Conservation (phyloP, 2,888 invertebrate genomes). For the Idaea biselata region DNA sequence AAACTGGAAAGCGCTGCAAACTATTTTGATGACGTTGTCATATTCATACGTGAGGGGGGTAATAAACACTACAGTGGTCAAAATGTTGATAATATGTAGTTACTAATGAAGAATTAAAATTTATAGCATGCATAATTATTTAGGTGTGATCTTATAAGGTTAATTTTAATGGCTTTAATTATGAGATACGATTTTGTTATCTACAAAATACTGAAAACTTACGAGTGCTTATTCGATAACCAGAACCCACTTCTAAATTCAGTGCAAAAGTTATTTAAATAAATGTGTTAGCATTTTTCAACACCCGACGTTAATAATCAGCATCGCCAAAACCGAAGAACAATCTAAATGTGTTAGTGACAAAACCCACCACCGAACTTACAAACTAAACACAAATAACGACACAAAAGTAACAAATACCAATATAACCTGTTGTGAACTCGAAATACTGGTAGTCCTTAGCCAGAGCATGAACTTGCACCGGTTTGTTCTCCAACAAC, state of each 20-base stretch:
- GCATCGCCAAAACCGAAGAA: no score
- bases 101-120: no score
- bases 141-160: neutral
- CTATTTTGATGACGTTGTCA: no score
- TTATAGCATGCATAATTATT: neutral
- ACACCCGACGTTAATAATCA: no score
- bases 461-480: slow-evolving; percentile 67
- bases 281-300: no score
- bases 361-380: neutral
- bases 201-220: neutral
- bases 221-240: no score
- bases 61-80: no score
- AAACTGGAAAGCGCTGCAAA: no score
- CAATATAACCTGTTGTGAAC: slow-evolving; percentile 73
- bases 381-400: slow-evolving; percentile 21
- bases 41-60: no score
- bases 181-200: neutral
- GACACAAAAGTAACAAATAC: slow-evolving; percentile 59
- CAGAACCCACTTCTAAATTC: no score
- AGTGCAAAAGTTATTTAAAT: no score
- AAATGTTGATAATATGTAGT: no score
- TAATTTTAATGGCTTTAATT: neutral
- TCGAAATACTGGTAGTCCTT: slow-evolving; percentile 82
- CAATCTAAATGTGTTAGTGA: neutral
- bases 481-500: slow-evolving; percentile 75